Evolutionary conservation across 2,113 vertebrate genomes (phyloP).

Genomic region (Coturnix japonica): DNA sequence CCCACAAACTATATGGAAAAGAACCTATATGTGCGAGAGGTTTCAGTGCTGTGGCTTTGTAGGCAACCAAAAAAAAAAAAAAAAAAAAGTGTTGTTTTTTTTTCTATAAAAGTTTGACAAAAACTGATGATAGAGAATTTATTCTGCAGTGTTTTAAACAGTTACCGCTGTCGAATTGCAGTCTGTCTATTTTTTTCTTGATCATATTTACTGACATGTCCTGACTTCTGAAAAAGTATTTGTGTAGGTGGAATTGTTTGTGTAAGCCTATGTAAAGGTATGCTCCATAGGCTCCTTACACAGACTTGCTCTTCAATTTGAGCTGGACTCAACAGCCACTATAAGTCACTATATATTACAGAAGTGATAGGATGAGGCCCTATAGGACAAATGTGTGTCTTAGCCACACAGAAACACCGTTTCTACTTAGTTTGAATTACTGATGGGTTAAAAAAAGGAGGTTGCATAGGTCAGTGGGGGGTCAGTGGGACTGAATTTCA

Average conservation of each 20-base stretch:
- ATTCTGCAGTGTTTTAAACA: background rate
- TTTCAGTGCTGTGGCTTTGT: constrained; percentile 1
- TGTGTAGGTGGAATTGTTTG: background rate
- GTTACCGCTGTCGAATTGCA: rapidly evolving
- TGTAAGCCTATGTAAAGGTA: background rate
- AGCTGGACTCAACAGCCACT: background rate
- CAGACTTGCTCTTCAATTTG: background rate
- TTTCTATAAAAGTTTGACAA: background rate
- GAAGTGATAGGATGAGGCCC: background rate
- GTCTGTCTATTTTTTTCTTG: background rate
- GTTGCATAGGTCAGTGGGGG: background rate
- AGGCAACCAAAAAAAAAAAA: background rate
- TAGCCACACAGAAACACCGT: background rate
- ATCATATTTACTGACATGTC: background rate
- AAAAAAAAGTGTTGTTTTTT: too few species aligned
- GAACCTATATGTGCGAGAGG: background rate
- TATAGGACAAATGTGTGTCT: background rate
- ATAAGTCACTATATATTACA: background rate
- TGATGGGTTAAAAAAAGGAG: background rate
- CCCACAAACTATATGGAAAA: background rate
- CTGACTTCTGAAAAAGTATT: rapidly evolving
- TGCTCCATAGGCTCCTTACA: background rate
- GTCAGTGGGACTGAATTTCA: background rate
- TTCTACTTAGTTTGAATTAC: background rate
- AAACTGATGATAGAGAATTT: background rate